Conservation (phyloP, 2,797 vertebrate genomes). For the Dryobates pubescens region DNA sequence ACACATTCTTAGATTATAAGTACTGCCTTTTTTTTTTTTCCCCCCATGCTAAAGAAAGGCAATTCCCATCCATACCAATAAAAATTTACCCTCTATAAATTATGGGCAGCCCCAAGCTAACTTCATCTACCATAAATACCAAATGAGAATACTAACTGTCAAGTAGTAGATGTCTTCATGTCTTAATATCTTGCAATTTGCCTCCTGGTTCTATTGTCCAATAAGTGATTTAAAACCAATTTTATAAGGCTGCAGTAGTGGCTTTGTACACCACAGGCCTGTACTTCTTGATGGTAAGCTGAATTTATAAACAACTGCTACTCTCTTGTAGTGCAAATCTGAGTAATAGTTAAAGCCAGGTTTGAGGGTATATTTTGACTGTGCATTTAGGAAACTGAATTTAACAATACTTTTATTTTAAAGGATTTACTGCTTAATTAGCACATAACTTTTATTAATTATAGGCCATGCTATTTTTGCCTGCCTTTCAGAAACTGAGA, state of each 20-base stretch:
- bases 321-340: not conserved
- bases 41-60: not conserved
- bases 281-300: not conserved
- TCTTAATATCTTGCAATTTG: not conserved
- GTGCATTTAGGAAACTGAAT: not conserved
- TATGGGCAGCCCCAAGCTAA: not conserved
- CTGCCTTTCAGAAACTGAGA: not conserved
- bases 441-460: not conserved
- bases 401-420: not conserved
- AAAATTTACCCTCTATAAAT: not conserved
- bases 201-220: not conserved
- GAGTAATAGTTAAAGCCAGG: not conserved
- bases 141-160: not conserved
- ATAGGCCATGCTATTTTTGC: not conserved
- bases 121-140: not conserved
- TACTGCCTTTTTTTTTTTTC: not conserved
- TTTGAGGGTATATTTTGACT: not conserved
- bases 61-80: not conserved
- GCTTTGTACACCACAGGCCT: not conserved
- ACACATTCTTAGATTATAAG: not conserved
- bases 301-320: conserved; percentile 13
- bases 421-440: not conserved
- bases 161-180: not conserved
- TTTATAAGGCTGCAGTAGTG: not conserved
- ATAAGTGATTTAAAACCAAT: not conserved